A percentile compares a stretch with the other conserved stretches of the same genome.
Conservation (phyloP, 2,888 invertebrate genomes). For the Philereme transversata region DNA sequence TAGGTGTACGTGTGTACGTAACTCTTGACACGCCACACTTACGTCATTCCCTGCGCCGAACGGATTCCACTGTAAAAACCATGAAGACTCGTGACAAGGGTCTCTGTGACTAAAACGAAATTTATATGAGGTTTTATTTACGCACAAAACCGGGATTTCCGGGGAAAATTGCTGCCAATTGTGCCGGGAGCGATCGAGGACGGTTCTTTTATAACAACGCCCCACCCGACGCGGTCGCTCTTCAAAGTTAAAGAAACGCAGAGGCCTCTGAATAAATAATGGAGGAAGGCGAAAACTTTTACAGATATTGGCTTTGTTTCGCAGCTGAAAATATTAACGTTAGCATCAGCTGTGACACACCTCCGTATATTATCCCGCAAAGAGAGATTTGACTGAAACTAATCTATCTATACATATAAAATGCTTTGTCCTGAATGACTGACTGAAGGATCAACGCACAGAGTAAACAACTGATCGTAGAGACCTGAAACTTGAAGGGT, state of each 20-base stretch:
- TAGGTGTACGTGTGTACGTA: conserved; percentile 36
- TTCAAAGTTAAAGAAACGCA: conserved; percentile 62
- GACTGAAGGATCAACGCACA: too few relatives aligned
- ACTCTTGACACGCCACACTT: conserved; percentile 51
- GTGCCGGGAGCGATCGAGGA: conserved; percentile 41
- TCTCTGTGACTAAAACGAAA: conserved; percentile 33
- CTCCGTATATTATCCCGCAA: conserved; percentile 14
- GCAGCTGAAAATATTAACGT: conserved; percentile 62
- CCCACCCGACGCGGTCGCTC: conserved; percentile 43
- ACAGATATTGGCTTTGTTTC: conserved; percentile 73
- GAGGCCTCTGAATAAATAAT: conserved; percentile 72
- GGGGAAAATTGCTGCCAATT: conserved; percentile 54
- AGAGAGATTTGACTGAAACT: too few relatives aligned
- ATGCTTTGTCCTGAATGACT: too few relatives aligned
- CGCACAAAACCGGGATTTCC: conserved; percentile 42
- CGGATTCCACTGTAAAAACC: conserved; percentile 42
- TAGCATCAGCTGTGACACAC: conserved; percentile 58
- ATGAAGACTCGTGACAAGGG: conserved; percentile 18
- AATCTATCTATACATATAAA: too few relatives aligned
- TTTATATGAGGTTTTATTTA: conserved; percentile 42
- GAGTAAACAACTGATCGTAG: too few relatives aligned
- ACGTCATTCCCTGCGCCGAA: conserved; percentile 49
- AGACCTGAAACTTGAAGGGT: too few relatives aligned
- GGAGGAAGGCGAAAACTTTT: conserved; percentile 63
- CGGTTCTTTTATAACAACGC: conserved; percentile 53